Conservation (phyloP, 1,140 invertebrate species). For the Asobara japonica region DNA sequence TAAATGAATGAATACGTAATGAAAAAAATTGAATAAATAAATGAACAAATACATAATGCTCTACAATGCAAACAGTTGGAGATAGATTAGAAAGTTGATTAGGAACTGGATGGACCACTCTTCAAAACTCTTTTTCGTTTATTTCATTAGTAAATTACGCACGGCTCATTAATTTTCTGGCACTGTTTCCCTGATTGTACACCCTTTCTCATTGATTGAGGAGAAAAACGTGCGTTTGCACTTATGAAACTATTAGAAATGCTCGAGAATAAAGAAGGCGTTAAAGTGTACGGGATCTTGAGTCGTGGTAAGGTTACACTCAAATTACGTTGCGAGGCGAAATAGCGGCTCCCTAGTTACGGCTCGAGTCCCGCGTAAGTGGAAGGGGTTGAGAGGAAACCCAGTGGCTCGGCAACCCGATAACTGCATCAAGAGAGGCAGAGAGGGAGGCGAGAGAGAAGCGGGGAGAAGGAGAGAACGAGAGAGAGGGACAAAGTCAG, state of each 20-base stretch:
- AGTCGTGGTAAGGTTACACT: background rate
- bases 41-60: no score
- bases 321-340: background rate
- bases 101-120: no score
- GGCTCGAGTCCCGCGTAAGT: background rate
- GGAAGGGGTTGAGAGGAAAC: conserved; percentile 13
- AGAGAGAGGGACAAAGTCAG: no score
- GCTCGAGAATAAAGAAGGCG: background rate
- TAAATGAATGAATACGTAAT: no score
- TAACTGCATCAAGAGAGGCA: conserved; percentile 28
- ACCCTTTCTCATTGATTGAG: background rate
- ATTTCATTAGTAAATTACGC: no score
- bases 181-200: no score
- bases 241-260: background rate
- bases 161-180: no score
- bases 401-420: conserved; percentile 27
- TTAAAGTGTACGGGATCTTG: conserved; percentile 6
- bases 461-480: no score
- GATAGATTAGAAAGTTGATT: no score
- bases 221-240: background rate
- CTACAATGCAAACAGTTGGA: no score
- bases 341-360: background rate
- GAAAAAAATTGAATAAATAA: no score
- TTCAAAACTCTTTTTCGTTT: no score
- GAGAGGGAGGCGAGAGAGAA: background rate